Percentiles rank a stretch among this genome's conserved stretches.
These are phyloP conservation scores for Silvanus unidentatus DNA, from an alignment of 2,888 invertebrate species.

Conservation along the genomic window DNA sequence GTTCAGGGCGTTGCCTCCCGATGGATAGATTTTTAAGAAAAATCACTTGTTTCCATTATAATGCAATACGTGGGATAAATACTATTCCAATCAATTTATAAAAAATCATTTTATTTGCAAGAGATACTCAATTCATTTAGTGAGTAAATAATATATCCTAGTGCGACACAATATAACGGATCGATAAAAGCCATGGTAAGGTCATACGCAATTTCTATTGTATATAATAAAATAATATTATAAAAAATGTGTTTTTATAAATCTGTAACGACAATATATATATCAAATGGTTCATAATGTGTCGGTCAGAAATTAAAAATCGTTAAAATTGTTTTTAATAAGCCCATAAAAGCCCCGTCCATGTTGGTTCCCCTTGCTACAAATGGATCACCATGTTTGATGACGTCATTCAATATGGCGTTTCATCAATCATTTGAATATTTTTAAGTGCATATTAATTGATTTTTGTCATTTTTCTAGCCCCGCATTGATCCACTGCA, in stretches of 20 bases:
- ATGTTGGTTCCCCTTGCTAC: not conserved
- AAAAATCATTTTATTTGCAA: constrained; percentile 1
- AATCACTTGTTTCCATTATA: constrained; percentile 2
- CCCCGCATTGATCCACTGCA: constrained; percentile 89
- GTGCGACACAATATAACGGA: constrained; percentile 14
- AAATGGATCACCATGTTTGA: constrained; percentile 15
- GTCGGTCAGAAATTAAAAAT: not conserved
- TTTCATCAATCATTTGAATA: constrained; percentile 5
- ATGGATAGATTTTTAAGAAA: constrained; percentile 6
- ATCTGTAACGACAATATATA: not conserved
- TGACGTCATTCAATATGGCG: constrained; percentile 17
- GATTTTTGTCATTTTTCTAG: constrained; percentile 51
- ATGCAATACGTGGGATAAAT: too few relatives aligned
- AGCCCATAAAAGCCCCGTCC: not conserved
- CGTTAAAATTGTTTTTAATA: not conserved
- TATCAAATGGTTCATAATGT: not conserved
- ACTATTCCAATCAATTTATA: constrained; percentile 5
- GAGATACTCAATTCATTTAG: constrained; percentile 11
- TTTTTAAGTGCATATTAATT: constrained; percentile 1
- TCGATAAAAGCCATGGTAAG: constrained; percentile 17
- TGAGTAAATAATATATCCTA: constrained; percentile 11
- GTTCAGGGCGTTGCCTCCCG: constrained; percentile 22
- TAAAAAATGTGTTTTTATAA: constrained; percentile 7
- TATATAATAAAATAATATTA: constrained; percentile 9
- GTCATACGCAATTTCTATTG: constrained; percentile 9